These are phyloP conservation scores for Enteromius treurensis DNA, from an alignment of 2,797 vertebrate genomes.

Conservation along the genomic window DNA sequence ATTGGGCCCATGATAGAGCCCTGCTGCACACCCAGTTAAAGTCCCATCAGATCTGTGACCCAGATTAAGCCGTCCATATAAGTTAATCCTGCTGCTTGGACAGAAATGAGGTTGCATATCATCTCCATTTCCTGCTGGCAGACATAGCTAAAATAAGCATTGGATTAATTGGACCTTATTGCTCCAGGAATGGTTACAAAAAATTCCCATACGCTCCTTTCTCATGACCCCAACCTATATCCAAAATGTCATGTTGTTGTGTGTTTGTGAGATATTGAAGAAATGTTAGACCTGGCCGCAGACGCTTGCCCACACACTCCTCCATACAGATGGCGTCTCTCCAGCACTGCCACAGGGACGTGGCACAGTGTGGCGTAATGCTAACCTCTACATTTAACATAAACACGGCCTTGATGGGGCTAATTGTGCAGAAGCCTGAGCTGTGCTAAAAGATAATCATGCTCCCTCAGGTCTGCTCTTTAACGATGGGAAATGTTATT, in stretches of 20 bases:
- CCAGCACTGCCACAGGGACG: slow-evolving; percentile 36
- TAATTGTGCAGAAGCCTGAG: slow-evolving; percentile 24
- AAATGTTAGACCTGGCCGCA: neutral
- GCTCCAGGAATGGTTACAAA: neutral
- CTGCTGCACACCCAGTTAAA: slow-evolving; percentile 20
- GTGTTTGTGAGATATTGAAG: slow-evolving; percentile 9
- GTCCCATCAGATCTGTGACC: slow-evolving; percentile 31
- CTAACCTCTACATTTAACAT: slow-evolving; percentile 30
- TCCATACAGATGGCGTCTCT: slow-evolving; percentile 28
- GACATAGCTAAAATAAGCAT: slow-evolving; percentile 23
- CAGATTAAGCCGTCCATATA: slow-evolving; percentile 28
- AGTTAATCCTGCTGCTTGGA: slow-evolving; percentile 8
- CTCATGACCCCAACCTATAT: neutral
- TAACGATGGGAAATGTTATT: neutral
- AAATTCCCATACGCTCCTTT: neutral
- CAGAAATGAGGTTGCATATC: slow-evolving; percentile 16
- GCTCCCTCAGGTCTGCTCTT: neutral
- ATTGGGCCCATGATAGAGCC: slow-evolving; percentile 36
- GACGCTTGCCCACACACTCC: slow-evolving; percentile 32
- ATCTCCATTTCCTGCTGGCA: slow-evolving; percentile 32
- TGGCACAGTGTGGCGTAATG: slow-evolving; percentile 8
- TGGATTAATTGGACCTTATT: slow-evolving; percentile 19
- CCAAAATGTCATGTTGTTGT: neutral
- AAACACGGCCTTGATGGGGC: slow-evolving; percentile 37
- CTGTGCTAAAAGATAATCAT: slow-evolving; percentile 19